Conservation (phyloP, 2,888 invertebrate genomes). For the Hypsopygia costalis region DNA sequence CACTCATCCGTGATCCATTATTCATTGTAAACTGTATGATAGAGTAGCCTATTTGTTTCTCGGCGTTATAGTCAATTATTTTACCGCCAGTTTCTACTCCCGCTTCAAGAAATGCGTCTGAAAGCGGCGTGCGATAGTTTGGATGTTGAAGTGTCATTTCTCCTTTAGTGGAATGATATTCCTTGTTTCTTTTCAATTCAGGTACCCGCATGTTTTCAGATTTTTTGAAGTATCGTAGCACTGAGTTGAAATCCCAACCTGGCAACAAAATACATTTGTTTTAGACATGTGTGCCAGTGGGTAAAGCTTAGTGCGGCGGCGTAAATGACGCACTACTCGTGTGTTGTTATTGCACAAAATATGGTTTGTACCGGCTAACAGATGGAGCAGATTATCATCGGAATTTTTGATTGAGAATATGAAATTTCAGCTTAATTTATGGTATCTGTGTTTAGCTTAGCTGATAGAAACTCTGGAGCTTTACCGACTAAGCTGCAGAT, state of each 20-base stretch:
- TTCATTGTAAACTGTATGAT: slow-evolving; percentile 84
- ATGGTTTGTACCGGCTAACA: too few species aligned
- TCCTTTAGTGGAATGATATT: slow-evolving; percentile 81
- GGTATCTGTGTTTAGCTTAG: too few species aligned
- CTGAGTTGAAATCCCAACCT: slow-evolving; percentile 85
- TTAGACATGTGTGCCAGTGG: too few species aligned
- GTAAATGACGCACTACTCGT: too few species aligned
- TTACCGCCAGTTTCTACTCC: slow-evolving; percentile 83
- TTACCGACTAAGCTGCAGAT: too few species aligned
- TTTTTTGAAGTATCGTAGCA: slow-evolving; percentile 85
- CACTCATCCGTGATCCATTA: slow-evolving; percentile 86
- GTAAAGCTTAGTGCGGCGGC: too few species aligned
- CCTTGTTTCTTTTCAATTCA: slow-evolving; percentile 62
- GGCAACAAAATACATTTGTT: slow-evolving; percentile 22
- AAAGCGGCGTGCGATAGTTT: slow-evolving; percentile 77
- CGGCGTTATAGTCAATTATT: slow-evolving; percentile 82
- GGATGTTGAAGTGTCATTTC: slow-evolving; percentile 82
- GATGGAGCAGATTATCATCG: too few species aligned
- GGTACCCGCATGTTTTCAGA: slow-evolving; percentile 81
- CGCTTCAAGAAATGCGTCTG: slow-evolving; percentile 82
- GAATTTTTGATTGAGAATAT: too few species aligned
- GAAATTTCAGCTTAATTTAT: too few species aligned
- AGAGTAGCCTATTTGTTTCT: slow-evolving; percentile 84
- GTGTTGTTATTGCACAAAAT: too few species aligned
- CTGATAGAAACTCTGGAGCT: too few species aligned